These are phyloP conservation scores for Augiades crinisus DNA, from an alignment of 2,888 invertebrate genomes.

Conservation along the genomic window DNA sequence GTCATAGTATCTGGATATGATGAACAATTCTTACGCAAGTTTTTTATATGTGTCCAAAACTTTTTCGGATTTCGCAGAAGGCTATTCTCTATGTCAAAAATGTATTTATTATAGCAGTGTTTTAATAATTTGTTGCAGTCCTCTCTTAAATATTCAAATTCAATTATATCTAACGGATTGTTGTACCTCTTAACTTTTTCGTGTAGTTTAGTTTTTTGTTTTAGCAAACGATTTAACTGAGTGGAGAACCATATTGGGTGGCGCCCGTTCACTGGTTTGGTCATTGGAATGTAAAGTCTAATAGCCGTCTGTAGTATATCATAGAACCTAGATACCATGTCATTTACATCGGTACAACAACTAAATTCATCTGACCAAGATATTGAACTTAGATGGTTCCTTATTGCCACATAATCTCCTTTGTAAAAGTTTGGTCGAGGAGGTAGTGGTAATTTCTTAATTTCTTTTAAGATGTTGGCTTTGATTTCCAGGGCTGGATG, in stretches of 20 bases:
- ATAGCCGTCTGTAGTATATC: neutral
- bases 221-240: neutral
- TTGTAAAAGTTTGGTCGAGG: neutral
- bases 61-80: neutral
- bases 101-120: neutral
- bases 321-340: conserved; percentile 1
- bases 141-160: neutral
- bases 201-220: neutral
- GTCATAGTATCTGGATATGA: neutral
- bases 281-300: neutral
- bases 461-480: neutral
- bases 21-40: neutral
- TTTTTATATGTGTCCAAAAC: conserved; percentile 1
- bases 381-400: neutral
- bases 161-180: neutral
- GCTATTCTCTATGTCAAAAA: neutral
- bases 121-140: neutral
- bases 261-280: neutral
- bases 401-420: conserved; percentile 1
- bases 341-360: neutral
- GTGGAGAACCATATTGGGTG: conserved; percentile 1
- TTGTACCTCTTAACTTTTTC: neutral
- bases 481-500: conserved; percentile 1
- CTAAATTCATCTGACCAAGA: conserved; percentile 7
- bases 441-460: neutral